These are phyloP conservation scores for Agrochola litura DNA, from an alignment of 2,888 invertebrate genomes.

Conservation along the genomic window DNA sequence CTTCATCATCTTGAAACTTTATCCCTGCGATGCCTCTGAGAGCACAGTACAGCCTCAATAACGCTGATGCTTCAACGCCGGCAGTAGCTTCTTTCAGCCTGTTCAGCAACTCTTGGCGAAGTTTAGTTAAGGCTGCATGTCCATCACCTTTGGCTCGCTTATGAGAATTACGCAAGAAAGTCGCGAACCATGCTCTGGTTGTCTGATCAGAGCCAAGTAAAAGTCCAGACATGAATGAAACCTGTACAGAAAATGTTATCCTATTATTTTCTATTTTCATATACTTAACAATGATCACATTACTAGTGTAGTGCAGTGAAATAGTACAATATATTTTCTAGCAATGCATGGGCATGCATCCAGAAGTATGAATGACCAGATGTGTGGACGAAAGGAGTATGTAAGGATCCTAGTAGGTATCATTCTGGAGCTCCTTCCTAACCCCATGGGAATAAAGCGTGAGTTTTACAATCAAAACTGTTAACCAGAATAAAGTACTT, in stretches of 20 bases:
- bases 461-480: neutral
- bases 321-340: neutral
- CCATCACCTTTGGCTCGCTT: slow-evolving; percentile 95
- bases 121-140: slow-evolving; percentile 91
- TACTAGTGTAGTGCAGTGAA: neutral
- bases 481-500: no score
- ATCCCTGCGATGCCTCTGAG: slow-evolving; percentile 97
- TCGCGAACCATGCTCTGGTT: slow-evolving; percentile 97
- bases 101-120: slow-evolving; percentile 94
- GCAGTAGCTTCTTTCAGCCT: slow-evolving; percentile 93
- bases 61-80: slow-evolving; percentile 96
- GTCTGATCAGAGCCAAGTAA: slow-evolving; percentile 97
- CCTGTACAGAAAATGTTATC: slow-evolving; percentile 78
- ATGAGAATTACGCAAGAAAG: slow-evolving; percentile 96
- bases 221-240: slow-evolving; percentile 97
- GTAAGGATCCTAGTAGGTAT: neutral
- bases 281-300: no score
- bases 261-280: neutral
- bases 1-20: slow-evolving; percentile 98
- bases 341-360: neutral
- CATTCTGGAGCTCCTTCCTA: neutral
- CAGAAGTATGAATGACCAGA: no score
- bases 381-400: neutral
- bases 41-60: slow-evolving; percentile 97
- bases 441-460: neutral